A percentile compares a stretch with the other conserved stretches of the same genome.
Conservation (phyloP, 2,797 vertebrate species). For the Streptopelia turtur region DNA sequence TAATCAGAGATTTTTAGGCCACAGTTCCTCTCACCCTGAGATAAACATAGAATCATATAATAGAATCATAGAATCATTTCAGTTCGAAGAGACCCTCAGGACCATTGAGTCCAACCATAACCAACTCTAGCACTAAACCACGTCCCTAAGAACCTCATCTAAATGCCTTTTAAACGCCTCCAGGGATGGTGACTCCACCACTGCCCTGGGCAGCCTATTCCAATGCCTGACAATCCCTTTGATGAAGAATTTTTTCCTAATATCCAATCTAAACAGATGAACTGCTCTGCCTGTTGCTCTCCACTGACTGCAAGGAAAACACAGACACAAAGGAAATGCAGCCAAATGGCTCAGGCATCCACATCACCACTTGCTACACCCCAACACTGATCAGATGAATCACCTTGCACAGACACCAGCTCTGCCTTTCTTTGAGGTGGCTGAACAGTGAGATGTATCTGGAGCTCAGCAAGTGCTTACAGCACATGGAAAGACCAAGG, state of each 20-base stretch:
- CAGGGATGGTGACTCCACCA: too few species aligned
- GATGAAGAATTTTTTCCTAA: too few species aligned
- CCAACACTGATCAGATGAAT: neutral
- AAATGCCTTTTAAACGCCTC: too few species aligned
- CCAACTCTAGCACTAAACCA: too few species aligned
- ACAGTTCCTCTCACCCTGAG: neutral
- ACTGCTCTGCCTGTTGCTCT: neutral
- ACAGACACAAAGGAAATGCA: neutral
- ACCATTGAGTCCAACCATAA: too few species aligned
- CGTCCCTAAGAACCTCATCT: too few species aligned
- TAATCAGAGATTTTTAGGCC: neutral
- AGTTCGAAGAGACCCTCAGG: too few species aligned
- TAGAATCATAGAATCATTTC: too few species aligned
- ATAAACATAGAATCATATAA: neutral
- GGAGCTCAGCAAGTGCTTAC: neutral
- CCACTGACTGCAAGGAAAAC: neutral
- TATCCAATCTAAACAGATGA: neutral
- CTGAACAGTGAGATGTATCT: neutral
- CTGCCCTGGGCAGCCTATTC: too few species aligned
- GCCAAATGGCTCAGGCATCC: neutral
- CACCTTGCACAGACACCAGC: neutral
- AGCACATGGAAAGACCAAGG: too few species aligned
- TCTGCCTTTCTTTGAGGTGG: neutral
- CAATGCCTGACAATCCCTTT: too few species aligned
- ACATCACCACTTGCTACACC: neutral